phyloP scores from a whole-genome alignment of 2,888 invertebrate genomes.

The Sphecodes monilicornis region DNA sequence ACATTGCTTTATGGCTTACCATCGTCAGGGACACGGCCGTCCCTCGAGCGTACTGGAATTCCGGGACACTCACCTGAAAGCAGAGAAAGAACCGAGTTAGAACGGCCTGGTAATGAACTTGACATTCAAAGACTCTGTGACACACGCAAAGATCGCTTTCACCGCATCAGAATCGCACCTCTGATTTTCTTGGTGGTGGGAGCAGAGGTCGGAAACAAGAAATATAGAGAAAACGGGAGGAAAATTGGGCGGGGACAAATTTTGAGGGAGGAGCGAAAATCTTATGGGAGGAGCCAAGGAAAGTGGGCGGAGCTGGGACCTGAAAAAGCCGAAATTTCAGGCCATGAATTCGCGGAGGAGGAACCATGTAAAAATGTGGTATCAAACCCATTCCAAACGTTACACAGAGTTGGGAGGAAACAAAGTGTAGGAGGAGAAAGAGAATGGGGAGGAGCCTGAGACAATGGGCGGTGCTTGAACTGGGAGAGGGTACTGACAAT shows the following conservation, averaged over 20 bases:
- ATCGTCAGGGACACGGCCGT: conserved; percentile 71
- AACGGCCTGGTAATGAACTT: neutral
- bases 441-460: neutral
- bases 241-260: neutral
- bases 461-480: neutral
- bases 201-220: neutral
- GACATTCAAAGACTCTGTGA: neutral
- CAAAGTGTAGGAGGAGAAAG: neutral
- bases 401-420: too few relatives aligned
- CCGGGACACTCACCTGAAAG: conserved; percentile 79
- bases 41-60: conserved; percentile 74
- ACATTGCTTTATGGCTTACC: conserved; percentile 72
- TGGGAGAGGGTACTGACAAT: too few relatives aligned
- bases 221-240: neutral
- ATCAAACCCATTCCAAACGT: too few relatives aligned
- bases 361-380: too few relatives aligned
- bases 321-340: too few relatives aligned
- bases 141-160: neutral
- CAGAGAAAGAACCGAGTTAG: conserved; percentile 40
- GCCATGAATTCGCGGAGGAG: too few relatives aligned
- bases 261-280: neutral
- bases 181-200: neutral
- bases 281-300: too few relatives aligned
- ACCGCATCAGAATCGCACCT: neutral
- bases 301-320: too few relatives aligned